Base-by-base conservation (phyloP, 2,888 invertebrate species). In the Hirtodrosophila confusa region DNA sequence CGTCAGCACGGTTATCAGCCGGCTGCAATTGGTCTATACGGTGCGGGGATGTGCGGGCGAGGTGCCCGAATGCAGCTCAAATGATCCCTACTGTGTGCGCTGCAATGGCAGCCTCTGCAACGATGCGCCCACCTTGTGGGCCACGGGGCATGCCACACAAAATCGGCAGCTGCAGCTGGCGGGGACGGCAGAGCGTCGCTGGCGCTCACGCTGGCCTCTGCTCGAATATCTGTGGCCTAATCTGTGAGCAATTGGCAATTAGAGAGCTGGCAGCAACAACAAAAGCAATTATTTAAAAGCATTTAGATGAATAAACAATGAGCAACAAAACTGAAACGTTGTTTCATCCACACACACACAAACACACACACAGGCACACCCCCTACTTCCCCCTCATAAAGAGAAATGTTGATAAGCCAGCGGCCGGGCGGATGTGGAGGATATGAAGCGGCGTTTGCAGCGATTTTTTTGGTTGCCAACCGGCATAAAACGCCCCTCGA, bases 51-150 rank as follows among this genome's bases (percentile, higher is more conserved):
- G 90, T 65, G 77, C 82, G 3, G 57, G 71, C 0, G 62, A 86
- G 33, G 80, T 89, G 8, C 77, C 75, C 35, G 90, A 90, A 41
- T 90, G 90, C 50, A 87, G 77, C 3, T 49, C 60, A 33, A 87
- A 82, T 39, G 90, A 90, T 85, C 90, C 89, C 5, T 89, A 82
- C 58, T 90, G 90, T 58, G 85, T 86, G 1, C 80, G 86, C 9
- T 90, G 90, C 60, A 88, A 89, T 41, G 90, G 90, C 23, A 89
- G 83, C 31, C 66, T 90, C 2, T 90, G 90, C 55, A 90, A 90
- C 68, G 36, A 10, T 9, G 63, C 74, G 10, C 68, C 84, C 12
- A 86, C 88, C 9, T 11, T 57, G 23, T 88, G 88, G 87, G 51
- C 68, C 11, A 35, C 24, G 12, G 4, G 17, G 43, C 43, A 11